A percentile compares a stretch with the other conserved stretches of the same genome.
Evolutionary conservation across 2,797 vertebrate species (phyloP).

Genomic region (Nothura maculosa): DNA sequence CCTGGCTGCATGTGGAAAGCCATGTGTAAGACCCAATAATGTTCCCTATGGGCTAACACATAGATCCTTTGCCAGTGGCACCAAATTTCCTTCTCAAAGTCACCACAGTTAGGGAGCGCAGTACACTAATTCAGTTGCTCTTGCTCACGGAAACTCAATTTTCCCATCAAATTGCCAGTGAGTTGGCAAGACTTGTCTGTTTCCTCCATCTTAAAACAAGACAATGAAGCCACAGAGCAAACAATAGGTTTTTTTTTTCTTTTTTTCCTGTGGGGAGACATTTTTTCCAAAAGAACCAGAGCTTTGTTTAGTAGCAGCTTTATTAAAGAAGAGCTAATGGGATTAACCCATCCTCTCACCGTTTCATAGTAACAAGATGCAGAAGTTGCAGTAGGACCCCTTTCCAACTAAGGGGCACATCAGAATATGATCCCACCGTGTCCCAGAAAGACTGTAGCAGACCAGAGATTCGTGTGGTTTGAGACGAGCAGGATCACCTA

Average conservation of each 20-base stretch:
- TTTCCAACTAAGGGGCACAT: background rate
- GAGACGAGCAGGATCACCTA: background rate
- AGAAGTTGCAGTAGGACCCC: background rate
- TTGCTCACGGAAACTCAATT: conserved; percentile 3
- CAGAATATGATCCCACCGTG: background rate
- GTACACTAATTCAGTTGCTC: background rate
- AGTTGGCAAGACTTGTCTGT: background rate
- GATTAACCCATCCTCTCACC: background rate
- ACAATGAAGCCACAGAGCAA: conserved; percentile 24
- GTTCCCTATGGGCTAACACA: background rate
- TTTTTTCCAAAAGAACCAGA: background rate
- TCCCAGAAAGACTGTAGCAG: background rate
- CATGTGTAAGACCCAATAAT: background rate
- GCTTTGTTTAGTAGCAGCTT: background rate
- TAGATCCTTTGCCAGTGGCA: background rate
- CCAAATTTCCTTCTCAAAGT: background rate
- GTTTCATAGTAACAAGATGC: background rate
- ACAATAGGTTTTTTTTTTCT: conserved; percentile 18
- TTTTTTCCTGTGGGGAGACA: background rate
- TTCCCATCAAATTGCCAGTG: conserved; percentile 10
- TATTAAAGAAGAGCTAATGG: background rate
- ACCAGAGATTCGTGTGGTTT: background rate
- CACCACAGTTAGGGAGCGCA: background rate
- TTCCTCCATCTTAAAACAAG: conserved; percentile 19
- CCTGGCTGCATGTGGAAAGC: background rate